Evolutionary conservation across 2,797 vertebrate genomes (phyloP).

Genomic region (Alca torda): DNA sequence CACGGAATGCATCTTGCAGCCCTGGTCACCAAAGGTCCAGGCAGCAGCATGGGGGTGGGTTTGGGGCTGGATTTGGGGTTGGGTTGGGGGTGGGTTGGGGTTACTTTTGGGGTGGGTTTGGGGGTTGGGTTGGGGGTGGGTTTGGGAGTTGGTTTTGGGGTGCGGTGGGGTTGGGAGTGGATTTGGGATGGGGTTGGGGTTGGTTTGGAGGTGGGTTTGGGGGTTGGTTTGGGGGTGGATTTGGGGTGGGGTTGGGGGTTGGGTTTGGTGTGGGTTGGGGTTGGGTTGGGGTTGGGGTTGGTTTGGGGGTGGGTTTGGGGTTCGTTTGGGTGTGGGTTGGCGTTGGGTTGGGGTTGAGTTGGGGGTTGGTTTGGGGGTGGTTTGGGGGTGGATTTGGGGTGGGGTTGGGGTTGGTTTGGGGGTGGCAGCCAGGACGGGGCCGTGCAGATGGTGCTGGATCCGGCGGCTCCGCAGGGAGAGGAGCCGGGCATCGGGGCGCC

Average conservation of each 20-base stretch:
- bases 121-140: too few species aligned
- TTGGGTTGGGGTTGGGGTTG: too few species aligned
- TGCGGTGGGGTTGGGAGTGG: too few species aligned
- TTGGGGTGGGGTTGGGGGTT: not conserved
- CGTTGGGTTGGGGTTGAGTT: not conserved
- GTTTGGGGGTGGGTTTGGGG: not conserved
- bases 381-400: not conserved
- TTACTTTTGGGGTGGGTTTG: not conserved
- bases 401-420: not conserved
- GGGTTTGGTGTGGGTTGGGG: too few species aligned
- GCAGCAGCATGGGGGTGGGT: not conserved
- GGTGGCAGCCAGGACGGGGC: not conserved
- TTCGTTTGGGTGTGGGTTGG: too few species aligned
- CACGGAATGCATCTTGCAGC: not conserved
- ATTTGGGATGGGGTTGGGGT: too few species aligned
- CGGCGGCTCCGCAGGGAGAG: accelerated
- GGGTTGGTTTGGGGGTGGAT: too few species aligned
- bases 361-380: not conserved
- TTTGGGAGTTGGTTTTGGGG: not conserved
- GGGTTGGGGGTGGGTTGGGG: not conserved
- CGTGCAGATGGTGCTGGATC: not conserved
- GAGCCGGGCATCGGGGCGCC: not conserved
- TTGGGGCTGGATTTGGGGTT: not conserved
- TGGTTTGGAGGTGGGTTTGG: not conserved
- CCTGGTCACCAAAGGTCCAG: too few species aligned